Conservation (phyloP, 2,888 invertebrate genomes). For the Heliconius aoede region DNA sequence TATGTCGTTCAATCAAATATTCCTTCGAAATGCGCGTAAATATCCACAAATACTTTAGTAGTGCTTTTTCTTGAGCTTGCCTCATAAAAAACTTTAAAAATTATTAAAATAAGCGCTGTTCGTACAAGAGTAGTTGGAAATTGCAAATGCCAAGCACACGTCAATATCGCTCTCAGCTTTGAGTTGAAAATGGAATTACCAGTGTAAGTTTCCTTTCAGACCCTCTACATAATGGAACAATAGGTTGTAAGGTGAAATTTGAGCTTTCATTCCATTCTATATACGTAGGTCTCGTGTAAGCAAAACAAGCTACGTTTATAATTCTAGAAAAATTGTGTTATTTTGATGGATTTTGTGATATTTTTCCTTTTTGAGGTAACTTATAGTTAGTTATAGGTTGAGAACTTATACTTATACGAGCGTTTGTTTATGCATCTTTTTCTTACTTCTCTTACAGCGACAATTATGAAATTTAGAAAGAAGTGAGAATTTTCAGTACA, state of each 20-base stretch:
- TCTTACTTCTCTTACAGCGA: no score
- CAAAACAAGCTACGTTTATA: constrained; percentile 18
- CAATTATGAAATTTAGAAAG: no score
- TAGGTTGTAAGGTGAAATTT: constrained; percentile 34
- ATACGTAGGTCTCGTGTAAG: constrained; percentile 9
- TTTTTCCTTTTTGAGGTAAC: neutral
- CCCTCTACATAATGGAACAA: constrained; percentile 47
- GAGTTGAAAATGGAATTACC: constrained; percentile 39
- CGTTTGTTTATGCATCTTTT: no score
- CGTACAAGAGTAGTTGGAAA: constrained; percentile 31
- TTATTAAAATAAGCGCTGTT: neutral
- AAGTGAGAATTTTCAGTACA: no score
- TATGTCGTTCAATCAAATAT: no score
- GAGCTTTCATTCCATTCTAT: constrained; percentile 19
- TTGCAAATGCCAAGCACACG: constrained; percentile 20
- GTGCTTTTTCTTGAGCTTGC: no score
- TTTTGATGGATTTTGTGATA: neutral
- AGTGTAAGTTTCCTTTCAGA: constrained; percentile 31
- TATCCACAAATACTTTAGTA: no score
- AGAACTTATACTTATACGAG: no score
- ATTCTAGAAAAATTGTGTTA: constrained; percentile 6
- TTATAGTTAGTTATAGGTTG: no score
- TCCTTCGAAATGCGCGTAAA: no score
- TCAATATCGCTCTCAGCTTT: constrained; percentile 23
- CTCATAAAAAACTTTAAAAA: no score